Evolutionary conservation across 35 echinoderm and acorn worm genomes (phyloP), one percentile per base, ranked within the genome.

Genomic region (Strongylocentrotus purpuratus): DNA sequence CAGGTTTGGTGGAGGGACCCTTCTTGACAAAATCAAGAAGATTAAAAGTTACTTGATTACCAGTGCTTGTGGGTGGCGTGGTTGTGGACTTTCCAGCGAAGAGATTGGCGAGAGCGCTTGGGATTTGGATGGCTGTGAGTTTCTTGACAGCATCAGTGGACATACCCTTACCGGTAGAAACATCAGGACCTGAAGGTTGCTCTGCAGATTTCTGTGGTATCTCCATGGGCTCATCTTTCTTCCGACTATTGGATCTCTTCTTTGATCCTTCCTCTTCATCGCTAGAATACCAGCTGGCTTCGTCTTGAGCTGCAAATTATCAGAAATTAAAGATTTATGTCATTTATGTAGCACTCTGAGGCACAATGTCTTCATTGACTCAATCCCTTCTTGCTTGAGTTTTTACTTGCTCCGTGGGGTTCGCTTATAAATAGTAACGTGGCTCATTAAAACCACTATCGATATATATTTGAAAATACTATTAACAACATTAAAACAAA

Each of bases 201-300:
- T 58, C 12, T 48, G 70, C 58, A 47, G 71, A 85, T 9, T 94
- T 17, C 58, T 94, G 31, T 7, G 41, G 17, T 33, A 25, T 17
- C 15, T 15, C 25, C 7, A 45, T 14, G 12, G 87, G 87, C 87
- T 89, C 33, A 13, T 89, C 15, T 17, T 35, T 46, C 45, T 89
- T 46, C 32, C 33, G 12, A 22, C 11, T 45, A 18, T 33, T 35
- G 13, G 94, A 45, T 32, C 25, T 86, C 31, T 94, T 47, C 61
- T 93, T 97, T 4, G 33, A 7, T 31, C 61, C 78, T 12, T 96
- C 96, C n/a, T 98, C 97, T 95, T 98, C 97, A 93, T 98, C 97
- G 94, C 97, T 98, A 86, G 97, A 98, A 94, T 98, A 98, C 97
- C 97, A 98, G 46, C 94, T 97, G n/a, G 97, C 97, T 32, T 97